Evolutionary conservation across 1,140 invertebrate species (phyloP), one percentile per base, ranked within the genome.

Genomic region (Grapholita molesta): DNA sequence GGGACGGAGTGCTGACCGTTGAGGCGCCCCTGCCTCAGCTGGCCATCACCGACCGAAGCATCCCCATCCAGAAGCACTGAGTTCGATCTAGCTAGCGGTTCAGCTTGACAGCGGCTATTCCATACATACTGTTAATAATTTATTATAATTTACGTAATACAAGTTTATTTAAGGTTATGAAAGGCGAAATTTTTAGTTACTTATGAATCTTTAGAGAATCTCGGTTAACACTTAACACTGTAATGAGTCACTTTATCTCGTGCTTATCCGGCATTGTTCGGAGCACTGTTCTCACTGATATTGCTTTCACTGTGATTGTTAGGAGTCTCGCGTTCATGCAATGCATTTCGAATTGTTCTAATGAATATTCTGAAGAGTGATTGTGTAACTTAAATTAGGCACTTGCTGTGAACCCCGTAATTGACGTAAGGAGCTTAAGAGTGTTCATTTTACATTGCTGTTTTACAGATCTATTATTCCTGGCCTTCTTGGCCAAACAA

Each of bases 1-100:
- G 97, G 90, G 97, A 99, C 85, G 97, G 98, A 42, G 97, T 99
- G 7, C 93, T 99, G 11, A 98, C 97, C 3, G 97, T 99, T 7
- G 97, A 98, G 89, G 97, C 97, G n/a, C 97, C 97, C 2, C 92
- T 98, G 82, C 97, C 98, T 11, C 93, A 97, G 72, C 96, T 92
- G 35, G 92, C 91, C 42, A 92, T 92, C 87, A 92, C 92, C 69
- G 92, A 92, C 75, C 85, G 91, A 78, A 89, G 88, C 82, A 92
- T 92, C 82, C 92, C 92, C 52, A 92, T 92, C 74, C 90, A 92
- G 84, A 92, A 92, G 77, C 91, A 92, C 79, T 92, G 88, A 90
- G 79, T 24, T 69, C 55, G 69, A 64, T 70, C 70, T 55, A 66
- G 74, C 74, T 73, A 70, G 75, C 75, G 70, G 70, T 78, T 72